Base-by-base conservation (phyloP, 2,113 vertebrate genomes). In the Eptatretus burgeri region DNA sequence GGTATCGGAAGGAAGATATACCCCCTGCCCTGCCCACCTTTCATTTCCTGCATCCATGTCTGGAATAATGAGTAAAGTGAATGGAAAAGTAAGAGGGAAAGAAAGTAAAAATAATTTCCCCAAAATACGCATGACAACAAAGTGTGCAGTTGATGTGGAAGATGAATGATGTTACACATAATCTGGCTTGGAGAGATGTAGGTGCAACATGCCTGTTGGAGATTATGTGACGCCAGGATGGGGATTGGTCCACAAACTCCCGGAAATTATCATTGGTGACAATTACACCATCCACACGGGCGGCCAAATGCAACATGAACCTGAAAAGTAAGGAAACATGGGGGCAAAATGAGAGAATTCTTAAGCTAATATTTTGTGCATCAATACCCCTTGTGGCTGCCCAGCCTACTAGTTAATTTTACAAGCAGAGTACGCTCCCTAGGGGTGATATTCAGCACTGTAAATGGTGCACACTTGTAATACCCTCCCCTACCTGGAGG, bases 251-350 rank as follows among this genome's bases (percentile, higher is more conserved):
- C 2, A 74, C 73, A n/a, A 88, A 77, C 69, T 88, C 84, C 69
- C 82, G 75, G 70, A 88, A 76, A 68, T 84, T 82, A 71, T 88
- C 83, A 1, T 88, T 88, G 1, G 82, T 84, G 51, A 88, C 81
- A 8, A 88, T 85, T 62, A 85, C 79, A 2, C 83, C 83, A 0
- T 77, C 70, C 0, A 75, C 81, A 70, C 76, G 72, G 68, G 83
- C 76, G 1, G 84, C 82, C 14, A 76, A 71, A 65, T 79, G 75
- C 62, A 88, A 75, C 77, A 88, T 82, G 2, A 84, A 73, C 69
- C 84, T 87, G 73, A 51, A 50, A 5, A 20, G n/a, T 12, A 60
- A 60, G 20, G 53, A 60, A 10, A 60, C 53, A 60, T 19, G 19
- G n/a, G n/a, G n/a, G n/a, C n/a, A n/a, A n/a, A n/a, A n/a, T n/a